A percentile compares a stretch with the other conserved stretches of the same genome.
Conservation (phyloP, 2,113 vertebrate species). For the Thomomys bottae region DNA sequence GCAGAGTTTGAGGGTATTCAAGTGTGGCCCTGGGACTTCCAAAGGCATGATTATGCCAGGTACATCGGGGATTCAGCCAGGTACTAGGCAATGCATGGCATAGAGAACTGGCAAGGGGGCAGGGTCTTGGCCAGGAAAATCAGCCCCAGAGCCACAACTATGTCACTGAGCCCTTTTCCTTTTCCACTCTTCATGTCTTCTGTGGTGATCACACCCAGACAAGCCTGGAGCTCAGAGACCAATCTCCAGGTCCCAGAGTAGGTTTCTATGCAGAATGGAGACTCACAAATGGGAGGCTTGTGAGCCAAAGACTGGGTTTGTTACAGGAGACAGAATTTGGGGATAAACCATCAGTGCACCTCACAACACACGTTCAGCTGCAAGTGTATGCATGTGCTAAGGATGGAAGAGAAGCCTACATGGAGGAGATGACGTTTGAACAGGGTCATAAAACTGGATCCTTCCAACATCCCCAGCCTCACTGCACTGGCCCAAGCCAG, state of each 20-base stretch:
- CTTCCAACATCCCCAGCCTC: not conserved
- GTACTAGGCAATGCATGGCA: not conserved
- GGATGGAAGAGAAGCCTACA: not conserved
- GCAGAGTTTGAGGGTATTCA: not conserved
- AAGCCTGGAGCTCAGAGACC: not conserved
- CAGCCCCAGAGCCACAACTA: not conserved
- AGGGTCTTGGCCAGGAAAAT: constrained; percentile 10
- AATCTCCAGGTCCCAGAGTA: not conserved
- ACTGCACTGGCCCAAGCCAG: not conserved
- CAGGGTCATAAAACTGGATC: not conserved
- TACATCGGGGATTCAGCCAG: not conserved
- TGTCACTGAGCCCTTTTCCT: not conserved
- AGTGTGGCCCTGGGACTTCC: not conserved
- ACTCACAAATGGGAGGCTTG: not conserved
- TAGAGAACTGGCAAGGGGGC: not conserved
- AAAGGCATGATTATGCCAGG: not conserved
- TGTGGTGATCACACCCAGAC: not conserved
- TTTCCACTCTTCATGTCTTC: not conserved
- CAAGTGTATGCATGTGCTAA: accelerated
- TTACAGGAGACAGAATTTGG: not conserved
- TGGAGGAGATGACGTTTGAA: not conserved
- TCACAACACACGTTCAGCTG: accelerated
- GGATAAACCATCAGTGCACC: not conserved
- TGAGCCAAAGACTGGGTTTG: not conserved
- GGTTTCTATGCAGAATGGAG: not conserved